Evolutionary conservation across 2,888 invertebrate genomes (phyloP).

Genomic region (Chrysolina americana): DNA sequence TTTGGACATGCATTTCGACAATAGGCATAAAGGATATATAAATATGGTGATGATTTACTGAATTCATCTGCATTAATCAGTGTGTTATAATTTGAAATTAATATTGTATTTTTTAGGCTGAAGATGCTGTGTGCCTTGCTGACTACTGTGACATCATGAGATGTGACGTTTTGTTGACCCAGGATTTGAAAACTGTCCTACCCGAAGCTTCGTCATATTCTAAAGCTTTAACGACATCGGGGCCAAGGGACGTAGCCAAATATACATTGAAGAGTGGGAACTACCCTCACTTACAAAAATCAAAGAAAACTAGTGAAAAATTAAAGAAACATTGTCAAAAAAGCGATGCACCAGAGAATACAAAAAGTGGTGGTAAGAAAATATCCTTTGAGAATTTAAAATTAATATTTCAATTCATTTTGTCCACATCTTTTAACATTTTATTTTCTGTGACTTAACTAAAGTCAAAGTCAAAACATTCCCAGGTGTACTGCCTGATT

Average conservation of each 20-base stretch:
- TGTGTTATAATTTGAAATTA: neutral
- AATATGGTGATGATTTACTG: slow-evolving; percentile 76
- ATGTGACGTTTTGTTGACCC: slow-evolving; percentile 88
- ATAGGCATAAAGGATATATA: slow-evolving; percentile 86
- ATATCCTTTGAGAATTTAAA: neutral
- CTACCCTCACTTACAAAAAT: slow-evolving; percentile 56
- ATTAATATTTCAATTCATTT: too few relatives aligned
- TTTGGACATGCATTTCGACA: slow-evolving; percentile 91
- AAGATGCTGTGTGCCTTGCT: slow-evolving; percentile 93
- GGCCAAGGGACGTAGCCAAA: slow-evolving; percentile 67
- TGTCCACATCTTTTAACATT: too few relatives aligned
- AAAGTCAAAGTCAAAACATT: too few relatives aligned
- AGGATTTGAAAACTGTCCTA: slow-evolving; percentile 79
- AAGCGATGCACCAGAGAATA: slow-evolving; percentile 61
- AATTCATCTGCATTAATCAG: too few relatives aligned
- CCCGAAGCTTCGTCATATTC: slow-evolving; percentile 78
- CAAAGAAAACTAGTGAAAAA: slow-evolving; percentile 39
- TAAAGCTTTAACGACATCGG: slow-evolving; percentile 73
- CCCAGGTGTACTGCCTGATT: too few relatives aligned
- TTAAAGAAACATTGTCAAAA: slow-evolving; percentile 64
- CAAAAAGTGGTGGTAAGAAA: slow-evolving; percentile 53
- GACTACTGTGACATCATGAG: slow-evolving; percentile 97
- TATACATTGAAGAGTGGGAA: slow-evolving; percentile 64
- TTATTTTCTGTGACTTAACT: too few relatives aligned
- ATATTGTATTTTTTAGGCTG: slow-evolving; percentile 84